Conservation (phyloP, 2,888 invertebrate species). For the Athalia rosae region DNA sequence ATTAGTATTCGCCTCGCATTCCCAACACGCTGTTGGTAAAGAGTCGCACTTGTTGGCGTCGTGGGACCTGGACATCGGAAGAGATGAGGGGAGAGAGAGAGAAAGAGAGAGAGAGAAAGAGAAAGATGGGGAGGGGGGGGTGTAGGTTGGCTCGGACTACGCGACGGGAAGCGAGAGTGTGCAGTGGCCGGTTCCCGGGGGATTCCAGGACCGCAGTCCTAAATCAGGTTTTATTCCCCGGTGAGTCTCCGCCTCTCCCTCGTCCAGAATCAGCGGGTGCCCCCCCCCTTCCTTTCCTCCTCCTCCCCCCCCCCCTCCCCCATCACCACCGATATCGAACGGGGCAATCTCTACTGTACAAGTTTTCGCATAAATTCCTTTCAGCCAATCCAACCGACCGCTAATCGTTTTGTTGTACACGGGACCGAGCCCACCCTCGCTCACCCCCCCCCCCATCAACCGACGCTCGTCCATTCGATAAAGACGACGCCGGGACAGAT, state of each 20-base stretch:
- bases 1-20: constrained; percentile 67
- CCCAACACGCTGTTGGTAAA: constrained; percentile 70
- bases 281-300: no score
- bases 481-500: no score
- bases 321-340: constrained; percentile 34
- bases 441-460: no score
- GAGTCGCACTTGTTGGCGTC: constrained; percentile 71
- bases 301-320: no score
- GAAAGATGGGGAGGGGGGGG: constrained; percentile 58
- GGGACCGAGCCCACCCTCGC: not conserved
- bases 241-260: constrained; percentile 59
- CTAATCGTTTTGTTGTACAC: constrained; percentile 20
- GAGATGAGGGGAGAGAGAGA: constrained; percentile 60
- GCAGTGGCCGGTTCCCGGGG: constrained; percentile 66
- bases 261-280: constrained; percentile 40
- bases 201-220: constrained; percentile 71
- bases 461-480: no score
- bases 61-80: constrained; percentile 67
- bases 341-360: constrained; percentile 30
- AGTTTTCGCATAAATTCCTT: constrained; percentile 41
- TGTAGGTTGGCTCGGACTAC: constrained; percentile 37
- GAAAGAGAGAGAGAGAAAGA: constrained; percentile 52
- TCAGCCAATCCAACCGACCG: constrained; percentile 20
- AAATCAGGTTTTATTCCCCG: constrained; percentile 72
- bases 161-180: constrained; percentile 40